Percentiles rank a stretch among this genome's conserved stretches.
Conservation (phyloP, 2,888 invertebrate genomes). For the Ceratothoa steindachneri region DNA sequence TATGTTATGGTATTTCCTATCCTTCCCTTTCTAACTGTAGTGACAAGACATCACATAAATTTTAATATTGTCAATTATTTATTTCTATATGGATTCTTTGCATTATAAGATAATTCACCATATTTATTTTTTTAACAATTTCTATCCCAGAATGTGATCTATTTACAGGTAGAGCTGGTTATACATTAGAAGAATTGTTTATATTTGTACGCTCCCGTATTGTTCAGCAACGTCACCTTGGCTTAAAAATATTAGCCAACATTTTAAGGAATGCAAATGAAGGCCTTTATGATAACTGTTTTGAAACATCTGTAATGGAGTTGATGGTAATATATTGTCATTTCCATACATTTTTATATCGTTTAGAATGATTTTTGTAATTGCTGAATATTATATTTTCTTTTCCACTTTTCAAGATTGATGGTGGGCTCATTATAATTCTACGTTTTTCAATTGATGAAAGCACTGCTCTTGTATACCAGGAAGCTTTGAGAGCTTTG, state of each 20-base stretch:
- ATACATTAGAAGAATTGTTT: constrained; percentile 81
- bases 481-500: constrained; percentile 71
- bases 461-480: constrained; percentile 66
- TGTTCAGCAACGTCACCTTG: constrained; percentile 76
- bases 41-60: no score
- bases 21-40: no score
- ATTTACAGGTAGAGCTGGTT: constrained; percentile 72
- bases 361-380: no score
- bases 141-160: no score
- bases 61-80: no score
- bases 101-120: no score
- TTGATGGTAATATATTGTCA: constrained; percentile 32
- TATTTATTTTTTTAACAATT: no score
- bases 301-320: constrained; percentile 66
- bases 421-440: constrained; percentile 72
- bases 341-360: no score
- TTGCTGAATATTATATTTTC: neutral
- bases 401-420: constrained; percentile 55
- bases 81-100: no score
- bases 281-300: constrained; percentile 71
- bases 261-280: constrained; percentile 57
- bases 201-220: constrained; percentile 67
- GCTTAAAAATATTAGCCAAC: constrained; percentile 73
- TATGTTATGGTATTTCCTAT: no score
- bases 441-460: constrained; percentile 83